Conservation (phyloP, 2,888 invertebrate species). For the Chloroclystis v-ata region DNA sequence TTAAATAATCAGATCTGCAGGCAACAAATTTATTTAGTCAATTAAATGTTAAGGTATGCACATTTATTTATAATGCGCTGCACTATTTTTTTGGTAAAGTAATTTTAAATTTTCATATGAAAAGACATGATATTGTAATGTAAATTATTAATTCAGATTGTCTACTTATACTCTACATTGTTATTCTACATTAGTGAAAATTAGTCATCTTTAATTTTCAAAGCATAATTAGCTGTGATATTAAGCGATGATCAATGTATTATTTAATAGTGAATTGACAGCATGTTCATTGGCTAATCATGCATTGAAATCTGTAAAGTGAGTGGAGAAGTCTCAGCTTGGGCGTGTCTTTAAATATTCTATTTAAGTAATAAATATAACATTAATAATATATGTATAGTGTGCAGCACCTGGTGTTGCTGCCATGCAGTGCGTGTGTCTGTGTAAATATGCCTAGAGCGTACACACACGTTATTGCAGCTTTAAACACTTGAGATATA, state of each 20-base stretch:
- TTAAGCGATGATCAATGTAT: conserved; percentile 76
- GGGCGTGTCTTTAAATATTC: conserved; percentile 77
- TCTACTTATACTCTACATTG: conserved; percentile 78
- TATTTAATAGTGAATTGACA: conserved; percentile 75
- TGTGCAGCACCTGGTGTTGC: conserved; percentile 74
- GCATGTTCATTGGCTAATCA: conserved; percentile 78
- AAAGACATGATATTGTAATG: conserved; percentile 79
- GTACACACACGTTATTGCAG: conserved; percentile 77
- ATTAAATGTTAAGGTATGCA: conserved; percentile 79
- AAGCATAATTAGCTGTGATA: conserved; percentile 79
- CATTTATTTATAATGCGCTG: conserved; percentile 80
- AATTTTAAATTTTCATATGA: conserved; percentile 76
- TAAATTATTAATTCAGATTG: conserved; percentile 78
- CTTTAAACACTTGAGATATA: conserved; percentile 76
- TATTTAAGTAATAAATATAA: conserved; percentile 65
- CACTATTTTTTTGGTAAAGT: conserved; percentile 78
- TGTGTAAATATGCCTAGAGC: conserved; percentile 77
- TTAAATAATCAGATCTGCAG: conserved; percentile 77
- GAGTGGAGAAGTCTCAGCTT: conserved; percentile 72
- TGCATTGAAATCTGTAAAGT: conserved; percentile 77
- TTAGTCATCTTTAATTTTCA: conserved; percentile 79
- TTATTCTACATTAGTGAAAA: conserved; percentile 77
- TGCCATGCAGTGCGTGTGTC: conserved; percentile 67
- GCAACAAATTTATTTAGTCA: conserved; percentile 80
- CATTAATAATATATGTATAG: conserved; percentile 72